These are phyloP conservation scores for Benitochromis conjunctus DNA, from an alignment of 2,113 vertebrate genomes.

Conservation along the genomic window DNA sequence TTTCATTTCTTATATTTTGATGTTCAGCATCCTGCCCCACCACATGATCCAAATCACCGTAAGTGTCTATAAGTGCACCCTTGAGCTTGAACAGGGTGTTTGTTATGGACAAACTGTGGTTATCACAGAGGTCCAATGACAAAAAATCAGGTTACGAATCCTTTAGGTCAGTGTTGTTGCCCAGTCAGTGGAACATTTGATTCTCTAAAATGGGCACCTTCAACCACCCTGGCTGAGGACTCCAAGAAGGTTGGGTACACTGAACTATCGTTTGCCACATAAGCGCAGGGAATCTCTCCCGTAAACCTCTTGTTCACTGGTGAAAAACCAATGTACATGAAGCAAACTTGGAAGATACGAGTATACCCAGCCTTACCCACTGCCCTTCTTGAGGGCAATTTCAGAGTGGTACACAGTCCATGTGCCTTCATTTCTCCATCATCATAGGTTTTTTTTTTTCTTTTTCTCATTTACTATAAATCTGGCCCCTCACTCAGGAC, in stretches of 20 bases:
- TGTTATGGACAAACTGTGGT: not conserved
- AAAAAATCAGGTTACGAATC: not conserved
- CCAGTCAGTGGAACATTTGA: not conserved
- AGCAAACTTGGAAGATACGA: too few relatives aligned
- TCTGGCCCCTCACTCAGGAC: not conserved
- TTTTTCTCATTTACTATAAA: not conserved
- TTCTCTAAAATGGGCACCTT: not conserved
- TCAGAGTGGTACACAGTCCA: not conserved
- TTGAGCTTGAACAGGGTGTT: not conserved
- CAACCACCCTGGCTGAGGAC: not conserved
- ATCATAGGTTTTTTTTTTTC: not conserved
- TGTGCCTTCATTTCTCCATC: not conserved
- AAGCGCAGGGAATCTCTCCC: not conserved
- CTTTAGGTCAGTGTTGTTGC: not conserved
- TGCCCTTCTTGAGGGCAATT: too few relatives aligned
- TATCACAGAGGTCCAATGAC: not conserved
- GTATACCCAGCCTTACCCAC: too few relatives aligned
- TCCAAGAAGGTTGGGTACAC: not conserved
- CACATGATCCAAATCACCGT: not conserved
- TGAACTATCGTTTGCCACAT: not conserved
- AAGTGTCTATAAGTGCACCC: not conserved
- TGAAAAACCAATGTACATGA: too few relatives aligned
- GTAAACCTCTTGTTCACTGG: too few relatives aligned
- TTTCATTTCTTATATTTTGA: not conserved
- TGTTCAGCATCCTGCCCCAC: not conserved